A percentile compares a stretch with the other conserved stretches of the same genome.
Conservation (phyloP, 2,113 vertebrate genomes). For the Delphinus delphis region DNA sequence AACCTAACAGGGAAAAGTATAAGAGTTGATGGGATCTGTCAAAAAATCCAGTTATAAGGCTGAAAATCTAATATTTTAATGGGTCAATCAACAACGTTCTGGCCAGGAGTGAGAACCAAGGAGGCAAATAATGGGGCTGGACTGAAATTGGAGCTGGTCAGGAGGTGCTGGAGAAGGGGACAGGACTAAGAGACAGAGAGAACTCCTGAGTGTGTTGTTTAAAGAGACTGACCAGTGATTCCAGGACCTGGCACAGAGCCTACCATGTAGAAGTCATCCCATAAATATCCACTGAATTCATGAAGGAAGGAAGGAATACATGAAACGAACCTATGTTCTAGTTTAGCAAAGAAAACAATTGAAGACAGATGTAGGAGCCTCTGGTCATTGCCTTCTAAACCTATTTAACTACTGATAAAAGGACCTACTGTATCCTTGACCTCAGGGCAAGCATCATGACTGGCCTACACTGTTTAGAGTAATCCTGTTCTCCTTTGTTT, state of each 20-base stretch:
- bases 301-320: not conserved
- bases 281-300: not conserved
- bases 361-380: not conserved
- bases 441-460: not conserved
- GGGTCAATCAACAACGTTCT: not conserved
- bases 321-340: not conserved
- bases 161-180: not conserved
- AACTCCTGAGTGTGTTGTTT: not conserved
- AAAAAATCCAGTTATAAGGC: not conserved
- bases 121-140: not conserved
- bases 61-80: not conserved
- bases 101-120: not conserved
- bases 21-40: not conserved
- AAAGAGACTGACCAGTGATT: not conserved
- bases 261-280: not conserved
- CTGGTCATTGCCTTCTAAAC: not conserved
- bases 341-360: not conserved
- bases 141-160: not conserved
- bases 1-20: not conserved
- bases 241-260: not conserved
- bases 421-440: not conserved
- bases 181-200: not conserved
- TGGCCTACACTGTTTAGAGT: not conserved
- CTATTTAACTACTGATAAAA: not conserved
- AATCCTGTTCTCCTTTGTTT: not conserved